These are phyloP conservation scores for Helicoverpa zea DNA, from an alignment of 1,140 invertebrate species.

Conservation along the genomic window DNA sequence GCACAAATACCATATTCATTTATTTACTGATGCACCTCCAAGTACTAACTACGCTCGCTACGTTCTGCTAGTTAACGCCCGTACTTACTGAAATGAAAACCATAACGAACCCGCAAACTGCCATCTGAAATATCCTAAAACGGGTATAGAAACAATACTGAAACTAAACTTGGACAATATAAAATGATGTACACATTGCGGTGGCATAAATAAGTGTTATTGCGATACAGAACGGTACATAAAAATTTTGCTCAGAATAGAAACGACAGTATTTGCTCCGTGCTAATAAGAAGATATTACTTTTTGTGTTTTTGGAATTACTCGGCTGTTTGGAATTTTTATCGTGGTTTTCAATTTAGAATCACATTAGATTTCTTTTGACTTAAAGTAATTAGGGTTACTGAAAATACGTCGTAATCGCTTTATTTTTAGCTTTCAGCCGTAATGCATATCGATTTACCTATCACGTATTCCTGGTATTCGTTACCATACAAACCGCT, in stretches of 20 bases:
- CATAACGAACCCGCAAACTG: slow-evolving; percentile 56
- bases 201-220: slow-evolving; percentile 32
- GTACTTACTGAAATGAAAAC: slow-evolving; percentile 62
- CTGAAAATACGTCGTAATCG: too few relatives aligned
- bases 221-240: slow-evolving; percentile 15
- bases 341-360: too few relatives aligned
- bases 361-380: too few relatives aligned
- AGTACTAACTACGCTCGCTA: slow-evolving; percentile 45
- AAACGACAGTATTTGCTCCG: slow-evolving; percentile 17
- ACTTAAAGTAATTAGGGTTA: too few relatives aligned
- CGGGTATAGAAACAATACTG: slow-evolving; percentile 5
- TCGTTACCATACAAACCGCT: slow-evolving; percentile 36
- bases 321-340: background rate
- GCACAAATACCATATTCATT: slow-evolving; percentile 51
- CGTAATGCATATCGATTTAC: slow-evolving; percentile 3
- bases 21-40: slow-evolving; percentile 51
- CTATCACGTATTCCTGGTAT: slow-evolving; percentile 36
- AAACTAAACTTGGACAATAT: slow-evolving; percentile 32
- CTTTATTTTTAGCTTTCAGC: too few relatives aligned
- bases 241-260: slow-evolving; percentile 34
- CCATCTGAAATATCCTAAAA: slow-evolving; percentile 52
- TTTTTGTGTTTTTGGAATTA: background rate
- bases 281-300: slow-evolving; percentile 1
- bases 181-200: slow-evolving; percentile 36
- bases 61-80: slow-evolving; percentile 44